Conservation (phyloP, 2,113 vertebrate genomes). For the Macrotus californicus region DNA sequence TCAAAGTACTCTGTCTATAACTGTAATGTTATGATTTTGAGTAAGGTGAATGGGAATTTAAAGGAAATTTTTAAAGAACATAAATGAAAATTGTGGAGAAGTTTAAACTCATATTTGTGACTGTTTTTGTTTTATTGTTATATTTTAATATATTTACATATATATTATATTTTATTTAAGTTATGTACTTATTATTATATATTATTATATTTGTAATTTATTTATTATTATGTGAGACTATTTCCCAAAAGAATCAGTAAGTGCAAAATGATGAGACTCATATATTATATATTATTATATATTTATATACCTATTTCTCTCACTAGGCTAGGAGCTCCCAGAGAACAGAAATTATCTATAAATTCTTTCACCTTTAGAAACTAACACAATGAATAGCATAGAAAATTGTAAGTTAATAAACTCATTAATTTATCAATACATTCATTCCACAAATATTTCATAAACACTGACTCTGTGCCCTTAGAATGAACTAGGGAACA, state of each 20-base stretch:
- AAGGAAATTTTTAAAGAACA: background rate
- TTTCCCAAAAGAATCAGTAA: slow-evolving; percentile 4
- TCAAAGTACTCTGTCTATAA: background rate
- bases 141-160: background rate
- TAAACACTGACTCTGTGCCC: background rate
- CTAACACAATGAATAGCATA: background rate
- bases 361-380: background rate
- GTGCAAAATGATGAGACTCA: background rate
- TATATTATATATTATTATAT: background rate
- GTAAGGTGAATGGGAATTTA: background rate
- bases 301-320: background rate
- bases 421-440: background rate
- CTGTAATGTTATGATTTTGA: background rate
- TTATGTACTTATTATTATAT: background rate
- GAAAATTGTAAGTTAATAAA: background rate
- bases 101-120: background rate
- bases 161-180: background rate
- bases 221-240: background rate
- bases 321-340: background rate
- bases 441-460: background rate
- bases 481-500: background rate
- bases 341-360: background rate
- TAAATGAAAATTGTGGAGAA: background rate
- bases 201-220: background rate
- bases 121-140: background rate